Base-by-base conservation (phyloP, 2,888 invertebrate species). In the Hirtodrosophila histrioides region DNA sequence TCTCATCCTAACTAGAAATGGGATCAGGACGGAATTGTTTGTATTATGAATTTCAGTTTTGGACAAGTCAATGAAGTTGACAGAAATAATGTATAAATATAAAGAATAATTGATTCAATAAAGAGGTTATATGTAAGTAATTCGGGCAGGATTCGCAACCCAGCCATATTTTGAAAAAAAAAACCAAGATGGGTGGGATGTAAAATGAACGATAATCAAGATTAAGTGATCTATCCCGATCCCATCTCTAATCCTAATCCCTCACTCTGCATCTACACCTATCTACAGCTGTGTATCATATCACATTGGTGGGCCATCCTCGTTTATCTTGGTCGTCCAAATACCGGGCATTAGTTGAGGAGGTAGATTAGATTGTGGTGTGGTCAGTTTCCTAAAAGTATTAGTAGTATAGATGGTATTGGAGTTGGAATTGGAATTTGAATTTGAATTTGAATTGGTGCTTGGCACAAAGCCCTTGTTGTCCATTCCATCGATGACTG, bases 301-400 rank as follows among this genome's bases (percentile, higher is more conserved):
- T 82, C 54, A 84, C 71, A 82, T 69, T 65, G 72, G 74, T 69
- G 67, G 57, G 39, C 63, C 76, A 23, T 91, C 90, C 61, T 91
- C 90, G 64, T 89, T 86, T 57, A 78, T 79, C 69, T 91, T 92
- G 49, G 89, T 91, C 62, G 92, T 92, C 91, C 92, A 92, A 82
- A 92, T 89, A 72, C 91, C 92, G 62, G 91, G 86, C 89, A 88
- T 87, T 46, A 92, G 70, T 84, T 91, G 91, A 61, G 91, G 91
- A 86, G 91, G 91, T 89, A 92, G 89, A 90, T 92, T 92, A 11
- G 90, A 88, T 85, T 88, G 87, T 36, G 89, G 86, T 58, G 78
- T 73, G 69, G 84, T 78, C 62, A 89, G 64, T 83, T 89, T 90
- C 33, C 45, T 53, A 46, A 84, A 70, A 43, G 80, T 74, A 75